phyloP scores from a whole-genome alignment of 2,888 invertebrate genomes.

The Yponomeuta cagnagella region DNA sequence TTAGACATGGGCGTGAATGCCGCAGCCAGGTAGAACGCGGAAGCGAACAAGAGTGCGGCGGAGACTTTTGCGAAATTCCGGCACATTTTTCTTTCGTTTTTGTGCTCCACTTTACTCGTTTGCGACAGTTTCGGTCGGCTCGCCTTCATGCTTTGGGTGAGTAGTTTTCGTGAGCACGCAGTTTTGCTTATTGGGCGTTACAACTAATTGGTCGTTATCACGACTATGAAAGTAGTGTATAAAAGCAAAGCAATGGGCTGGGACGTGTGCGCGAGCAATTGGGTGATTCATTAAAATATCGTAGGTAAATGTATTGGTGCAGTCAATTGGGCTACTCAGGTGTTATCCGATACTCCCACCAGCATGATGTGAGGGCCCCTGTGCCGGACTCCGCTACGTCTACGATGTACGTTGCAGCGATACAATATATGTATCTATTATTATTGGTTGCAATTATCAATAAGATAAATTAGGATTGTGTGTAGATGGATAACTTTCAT shows the following conservation, averaged over 20 bases:
- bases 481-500: too few species aligned
- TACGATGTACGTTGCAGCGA: too few species aligned
- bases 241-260: neutral
- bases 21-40: constrained; percentile 35
- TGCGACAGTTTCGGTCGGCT: constrained; percentile 33
- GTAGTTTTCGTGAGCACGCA: constrained; percentile 4
- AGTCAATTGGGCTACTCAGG: too few species aligned
- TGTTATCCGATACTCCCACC: too few species aligned
- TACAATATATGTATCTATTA: too few species aligned
- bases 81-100: constrained; percentile 32
- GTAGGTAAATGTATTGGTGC: too few species aligned
- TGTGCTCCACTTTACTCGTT: constrained; percentile 15
- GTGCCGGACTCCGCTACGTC: too few species aligned
- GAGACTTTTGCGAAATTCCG: constrained; percentile 21
- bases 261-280: neutral
- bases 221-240: constrained; percentile 9
- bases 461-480: too few species aligned
- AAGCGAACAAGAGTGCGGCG: constrained; percentile 31
- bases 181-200: neutral
- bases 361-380: too few species aligned
- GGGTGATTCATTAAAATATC: neutral
- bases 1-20: constrained; percentile 53
- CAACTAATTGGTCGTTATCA: constrained; percentile 45
- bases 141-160: constrained; percentile 23
- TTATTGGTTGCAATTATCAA: too few species aligned